Evolutionary conservation across 2,113 vertebrate genomes (phyloP).

Genomic region (Microcebus griseorufus): DNA sequence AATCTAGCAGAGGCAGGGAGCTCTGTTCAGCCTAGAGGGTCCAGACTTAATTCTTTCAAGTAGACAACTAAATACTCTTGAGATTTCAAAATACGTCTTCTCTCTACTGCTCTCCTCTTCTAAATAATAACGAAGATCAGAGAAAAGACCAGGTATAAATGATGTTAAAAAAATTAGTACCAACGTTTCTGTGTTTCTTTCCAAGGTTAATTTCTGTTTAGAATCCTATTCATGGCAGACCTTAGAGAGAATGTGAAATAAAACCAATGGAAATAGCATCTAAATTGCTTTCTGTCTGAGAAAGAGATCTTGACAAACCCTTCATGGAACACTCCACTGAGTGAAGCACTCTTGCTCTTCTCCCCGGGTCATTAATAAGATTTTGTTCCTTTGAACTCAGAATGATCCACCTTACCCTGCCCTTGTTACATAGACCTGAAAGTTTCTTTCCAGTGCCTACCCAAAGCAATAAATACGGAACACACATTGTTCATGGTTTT

Average conservation of each 20-base stretch:
- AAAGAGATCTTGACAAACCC: conserved; percentile 31
- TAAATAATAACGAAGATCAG: conserved; percentile 35
- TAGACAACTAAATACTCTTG: neutral
- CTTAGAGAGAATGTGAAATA: conserved; percentile 14
- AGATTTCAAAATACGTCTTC: neutral
- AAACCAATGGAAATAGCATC: conserved; percentile 5
- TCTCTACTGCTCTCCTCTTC: neutral
- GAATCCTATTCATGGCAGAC: conserved; percentile 27
- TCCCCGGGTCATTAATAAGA: neutral
- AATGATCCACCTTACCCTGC: neutral
- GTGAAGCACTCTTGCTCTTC: neutral
- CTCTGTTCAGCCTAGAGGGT: neutral
- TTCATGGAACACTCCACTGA: neutral
- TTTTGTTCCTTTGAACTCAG: neutral
- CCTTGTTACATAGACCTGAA: neutral
- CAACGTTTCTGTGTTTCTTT: neutral
- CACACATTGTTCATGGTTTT: too few species aligned
- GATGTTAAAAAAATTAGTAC: neutral
- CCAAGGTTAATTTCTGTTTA: conserved; percentile 40
- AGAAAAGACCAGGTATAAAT: neutral
- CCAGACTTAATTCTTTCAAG: neutral
- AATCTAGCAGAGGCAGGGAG: neutral
- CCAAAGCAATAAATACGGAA: neutral
- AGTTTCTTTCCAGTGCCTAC: neutral
- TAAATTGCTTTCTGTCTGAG: neutral